Percentiles rank a stretch among this genome's conserved stretches.
phyloP scores from a whole-genome alignment of 2,888 invertebrate species.

The Nemotelus pantherinus region DNA sequence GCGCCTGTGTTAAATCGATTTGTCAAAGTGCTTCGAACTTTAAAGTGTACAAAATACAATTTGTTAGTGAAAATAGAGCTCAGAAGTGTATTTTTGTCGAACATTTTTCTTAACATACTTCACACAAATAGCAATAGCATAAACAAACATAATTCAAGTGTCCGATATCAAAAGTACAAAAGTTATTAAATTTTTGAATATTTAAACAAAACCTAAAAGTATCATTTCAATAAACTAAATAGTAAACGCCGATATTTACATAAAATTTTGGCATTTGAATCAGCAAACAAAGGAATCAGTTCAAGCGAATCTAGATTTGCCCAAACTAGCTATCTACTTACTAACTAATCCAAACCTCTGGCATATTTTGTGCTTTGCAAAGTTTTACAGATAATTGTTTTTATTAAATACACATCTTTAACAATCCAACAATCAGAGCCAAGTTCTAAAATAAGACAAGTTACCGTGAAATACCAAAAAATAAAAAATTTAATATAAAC shows the following conservation, averaged over 20 bases:
- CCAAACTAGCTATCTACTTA: too few species aligned
- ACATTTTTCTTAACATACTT: too few species aligned
- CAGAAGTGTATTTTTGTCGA: too few species aligned
- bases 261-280: slow-evolving; percentile 5
- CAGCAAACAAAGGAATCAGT: slow-evolving; percentile 38
- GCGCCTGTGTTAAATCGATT: not conserved
- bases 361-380: slow-evolving; percentile 18
- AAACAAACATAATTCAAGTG: slow-evolving; percentile 57
- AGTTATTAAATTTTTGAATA: slow-evolving; percentile 52
- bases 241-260: slow-evolving; percentile 43
- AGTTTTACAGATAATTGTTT: slow-evolving; percentile 23
- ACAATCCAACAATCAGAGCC: slow-evolving; percentile 2
- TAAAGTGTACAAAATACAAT: too few species aligned
- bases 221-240: slow-evolving; percentile 31
- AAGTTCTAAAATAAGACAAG: slow-evolving; percentile 20
- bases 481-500: not conserved
- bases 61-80: not conserved
- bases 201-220: slow-evolving; percentile 38
- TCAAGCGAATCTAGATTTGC: not conserved
- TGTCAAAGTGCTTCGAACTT: not conserved
- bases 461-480: slow-evolving; percentile 34
- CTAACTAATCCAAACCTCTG: too few species aligned
- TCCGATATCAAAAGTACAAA: slow-evolving; percentile 56
- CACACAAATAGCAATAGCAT: slow-evolving; percentile 45
- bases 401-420: not conserved